A percentile compares a stretch with the other conserved stretches of the same genome.
Conservation (phyloP, 2,797 vertebrate genomes). For the Bothrops alternatus region DNA sequence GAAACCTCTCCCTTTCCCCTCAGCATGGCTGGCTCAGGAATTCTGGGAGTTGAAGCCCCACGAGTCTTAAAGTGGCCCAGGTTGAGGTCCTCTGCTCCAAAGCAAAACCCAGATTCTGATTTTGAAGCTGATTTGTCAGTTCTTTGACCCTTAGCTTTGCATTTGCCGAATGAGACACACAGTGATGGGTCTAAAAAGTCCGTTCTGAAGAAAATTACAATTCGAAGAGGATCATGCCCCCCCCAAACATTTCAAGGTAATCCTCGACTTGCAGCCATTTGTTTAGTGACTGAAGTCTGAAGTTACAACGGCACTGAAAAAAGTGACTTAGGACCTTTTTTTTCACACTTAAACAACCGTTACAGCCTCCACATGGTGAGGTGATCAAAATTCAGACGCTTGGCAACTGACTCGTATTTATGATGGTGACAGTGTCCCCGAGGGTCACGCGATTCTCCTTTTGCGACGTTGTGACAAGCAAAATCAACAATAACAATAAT, state of each 20-base stretch:
- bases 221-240: neutral
- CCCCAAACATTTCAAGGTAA: neutral
- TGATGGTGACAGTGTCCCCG: neutral
- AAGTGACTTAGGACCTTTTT: neutral
- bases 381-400: neutral
- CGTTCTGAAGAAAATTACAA: neutral
- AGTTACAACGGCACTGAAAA: neutral
- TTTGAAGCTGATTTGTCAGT: neutral
- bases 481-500: neutral
- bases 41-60: too few relatives aligned
- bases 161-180: neutral
- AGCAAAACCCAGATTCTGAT: neutral
- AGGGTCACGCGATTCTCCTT: neutral
- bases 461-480: neutral
- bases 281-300: neutral
- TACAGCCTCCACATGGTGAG: neutral
- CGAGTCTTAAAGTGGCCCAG: too few relatives aligned
- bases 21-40: too few relatives aligned
- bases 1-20: too few relatives aligned
- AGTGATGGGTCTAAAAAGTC: neutral
- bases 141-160: neutral
- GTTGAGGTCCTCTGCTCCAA: too few relatives aligned
- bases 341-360: neutral
- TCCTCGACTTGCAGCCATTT: neutral
- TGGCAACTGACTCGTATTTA: neutral